Conservation (phyloP, 1,140 invertebrate species). For the Nomia melanderi region DNA sequence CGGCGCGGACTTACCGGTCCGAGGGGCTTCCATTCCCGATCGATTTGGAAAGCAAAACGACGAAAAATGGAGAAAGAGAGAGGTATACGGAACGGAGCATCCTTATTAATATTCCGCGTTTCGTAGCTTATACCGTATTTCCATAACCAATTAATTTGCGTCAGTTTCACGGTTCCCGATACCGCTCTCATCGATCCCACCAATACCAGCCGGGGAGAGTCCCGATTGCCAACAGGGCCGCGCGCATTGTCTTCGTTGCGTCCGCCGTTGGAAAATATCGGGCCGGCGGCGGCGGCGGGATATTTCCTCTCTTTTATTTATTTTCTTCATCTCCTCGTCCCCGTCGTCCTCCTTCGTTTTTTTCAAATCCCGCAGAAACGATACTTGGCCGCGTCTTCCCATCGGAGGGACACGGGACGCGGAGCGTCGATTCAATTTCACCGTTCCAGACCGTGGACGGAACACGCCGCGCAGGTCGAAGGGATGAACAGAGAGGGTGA, state of each 20-base stretch:
- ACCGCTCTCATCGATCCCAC: constrained; percentile 17
- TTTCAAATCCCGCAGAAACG: constrained; percentile 45
- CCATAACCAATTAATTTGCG: constrained; percentile 47
- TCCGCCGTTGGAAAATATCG: not conserved
- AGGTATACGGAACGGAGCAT: not conserved
- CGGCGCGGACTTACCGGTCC: not conserved
- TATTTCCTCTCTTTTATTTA: not conserved
- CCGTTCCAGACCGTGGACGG: constrained; percentile 53
- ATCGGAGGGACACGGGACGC: constrained; percentile 38
- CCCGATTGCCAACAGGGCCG: not conserved
- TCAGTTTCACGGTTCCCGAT: constrained; percentile 27
- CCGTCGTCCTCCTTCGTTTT: not conserved
- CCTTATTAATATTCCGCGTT: constrained; percentile 35
- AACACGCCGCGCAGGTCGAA: not conserved
- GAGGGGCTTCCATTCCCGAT: not conserved
- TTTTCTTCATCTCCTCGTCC: not conserved
- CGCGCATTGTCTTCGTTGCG: not conserved
- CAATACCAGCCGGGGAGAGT: not conserved
- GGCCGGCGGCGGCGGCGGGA: not conserved
- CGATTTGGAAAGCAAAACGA: constrained; percentile 3
- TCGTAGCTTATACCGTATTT: constrained; percentile 28
- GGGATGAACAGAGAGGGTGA: constrained; percentile 2
- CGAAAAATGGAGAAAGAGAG: not conserved
- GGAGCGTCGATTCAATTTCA: constrained; percentile 66
- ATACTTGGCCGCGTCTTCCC: constrained; percentile 50